Evolutionary conservation across 1,140 invertebrate genomes (phyloP), one percentile per base, ranked within the genome.

Genomic region (Heliconius melpomene): DNA sequence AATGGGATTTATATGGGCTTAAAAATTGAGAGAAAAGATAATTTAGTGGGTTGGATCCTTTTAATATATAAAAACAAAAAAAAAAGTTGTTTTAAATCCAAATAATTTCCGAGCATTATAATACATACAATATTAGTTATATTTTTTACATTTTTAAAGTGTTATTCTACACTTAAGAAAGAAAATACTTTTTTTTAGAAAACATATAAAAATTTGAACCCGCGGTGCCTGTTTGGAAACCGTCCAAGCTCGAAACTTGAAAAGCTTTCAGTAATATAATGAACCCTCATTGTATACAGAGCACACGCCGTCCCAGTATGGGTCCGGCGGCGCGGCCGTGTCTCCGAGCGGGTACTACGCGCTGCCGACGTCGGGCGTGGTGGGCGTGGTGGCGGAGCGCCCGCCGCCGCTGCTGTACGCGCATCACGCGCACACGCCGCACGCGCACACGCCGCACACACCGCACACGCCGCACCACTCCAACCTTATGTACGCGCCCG

Each of bases 321-420:
- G 87, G 3, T 89, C 90, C 0, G 89, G 90, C 52, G 84, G 86
- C 20, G 88, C 88, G 1, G 85, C 89, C 0, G 91, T 91, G 29
- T 89, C 88, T 2, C 89, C 90, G 0, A 79, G 83, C 3, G 86
- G 82, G 36, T 92, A 91, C 82, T 95, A 95, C 86, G 87, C 90
- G 20, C 92, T 94, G 89, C 90, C 89, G 1, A 86, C 90, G 8
- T 91, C 91, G 5, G 88, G 88, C 8, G 92, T 93, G 13, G 90
- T 89, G 81, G 87, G 90, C 38, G 89, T 89, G 72, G 90, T 91
- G 38, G 84, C 84, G 2, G 92, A 94, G 79, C 85, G 93, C 0
- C 89, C 92, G 11, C 90, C 92, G 1, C 90, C 93, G 0, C 77
- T 95, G 46, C 75, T 94, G 78, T 94, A 94, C 84, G 88, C 90